Evolutionary conservation across 2,797 vertebrate genomes (phyloP).

Genomic region (Scolopax bukidnonensis): DNA sequence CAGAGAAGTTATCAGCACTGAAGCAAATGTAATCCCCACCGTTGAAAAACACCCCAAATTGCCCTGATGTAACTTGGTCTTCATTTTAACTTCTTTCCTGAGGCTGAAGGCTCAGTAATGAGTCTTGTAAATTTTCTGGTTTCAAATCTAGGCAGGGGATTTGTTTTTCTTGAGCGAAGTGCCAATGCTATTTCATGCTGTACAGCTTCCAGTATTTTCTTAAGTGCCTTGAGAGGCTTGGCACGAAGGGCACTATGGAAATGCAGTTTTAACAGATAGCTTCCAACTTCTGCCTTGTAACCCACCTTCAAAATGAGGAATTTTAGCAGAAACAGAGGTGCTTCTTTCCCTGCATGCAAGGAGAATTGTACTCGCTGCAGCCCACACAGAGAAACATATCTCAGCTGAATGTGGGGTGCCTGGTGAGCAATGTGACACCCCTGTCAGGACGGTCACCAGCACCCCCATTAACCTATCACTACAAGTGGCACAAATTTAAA

Average conservation of each 20-base stretch:
- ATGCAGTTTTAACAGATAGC: conserved; percentile 10
- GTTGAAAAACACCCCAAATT: not conserved
- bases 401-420: not conserved
- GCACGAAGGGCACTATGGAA: conserved; percentile 38
- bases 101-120: not conserved
- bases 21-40: not conserved
- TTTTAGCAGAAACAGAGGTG: not conserved
- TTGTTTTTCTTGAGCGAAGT: conserved; percentile 27
- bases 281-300: not conserved
- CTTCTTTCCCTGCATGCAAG: not conserved
- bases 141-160: conserved; percentile 27
- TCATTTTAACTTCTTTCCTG: not conserved
- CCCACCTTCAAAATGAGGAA: not conserved
- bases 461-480: not conserved
- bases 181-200: conserved; percentile 40
- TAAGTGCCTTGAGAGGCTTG: conserved; percentile 57
- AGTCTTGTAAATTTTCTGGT: not conserved
- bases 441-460: not conserved
- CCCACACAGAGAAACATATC: accelerated
- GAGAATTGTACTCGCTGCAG: not conserved
- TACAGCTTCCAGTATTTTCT: conserved; percentile 55
- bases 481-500: not conserved
- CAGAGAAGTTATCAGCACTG: not conserved
- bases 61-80: not conserved
- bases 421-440: not conserved